Percentiles rank a stretch among this genome's conserved stretches.
phyloP scores from a whole-genome alignment of 1,140 invertebrate genomes.

The Nephila pilipes region DNA sequence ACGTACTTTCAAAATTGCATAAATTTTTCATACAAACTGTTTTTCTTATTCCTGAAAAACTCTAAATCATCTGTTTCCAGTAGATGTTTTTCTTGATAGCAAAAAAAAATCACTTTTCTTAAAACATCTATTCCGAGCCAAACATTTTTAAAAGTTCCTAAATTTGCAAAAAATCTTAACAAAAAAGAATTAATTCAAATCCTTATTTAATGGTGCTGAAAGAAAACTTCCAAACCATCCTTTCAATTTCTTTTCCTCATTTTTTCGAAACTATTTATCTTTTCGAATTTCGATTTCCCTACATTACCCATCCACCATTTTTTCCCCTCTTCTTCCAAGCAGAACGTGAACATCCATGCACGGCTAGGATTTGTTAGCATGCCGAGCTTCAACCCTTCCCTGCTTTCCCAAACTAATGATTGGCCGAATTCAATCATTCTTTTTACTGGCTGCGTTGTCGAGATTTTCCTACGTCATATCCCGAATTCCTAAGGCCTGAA shows the following conservation, averaged over 20 bases:
- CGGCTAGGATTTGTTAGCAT: neutral
- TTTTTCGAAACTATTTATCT: constrained; percentile 40
- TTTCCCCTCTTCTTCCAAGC: neutral
- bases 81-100: too few relatives aligned
- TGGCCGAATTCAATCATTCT: constrained; percentile 60
- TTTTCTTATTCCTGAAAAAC: too few relatives aligned
- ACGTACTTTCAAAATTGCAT: too few relatives aligned
- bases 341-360: constrained; percentile 27
- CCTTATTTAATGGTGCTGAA: neutral
- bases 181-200: neutral
- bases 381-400: neutral
- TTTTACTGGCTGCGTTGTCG: constrained; percentile 32
- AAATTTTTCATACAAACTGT: too few relatives aligned
- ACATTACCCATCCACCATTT: neutral
- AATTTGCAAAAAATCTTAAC: too few relatives aligned
- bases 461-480: constrained; percentile 41
- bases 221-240: neutral
- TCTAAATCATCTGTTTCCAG: too few relatives aligned
- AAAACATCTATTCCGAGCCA: too few relatives aligned
- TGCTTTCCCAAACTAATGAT: constrained; percentile 37
- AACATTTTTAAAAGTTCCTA: too few relatives aligned
- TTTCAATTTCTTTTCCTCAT: constrained; percentile 36
- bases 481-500: neutral
- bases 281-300: constrained; percentile 36
- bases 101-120: too few relatives aligned